These are phyloP conservation scores for Anas platyrhynchos DNA, from an alignment of 2,113 vertebrate species.

Conservation along the genomic window DNA sequence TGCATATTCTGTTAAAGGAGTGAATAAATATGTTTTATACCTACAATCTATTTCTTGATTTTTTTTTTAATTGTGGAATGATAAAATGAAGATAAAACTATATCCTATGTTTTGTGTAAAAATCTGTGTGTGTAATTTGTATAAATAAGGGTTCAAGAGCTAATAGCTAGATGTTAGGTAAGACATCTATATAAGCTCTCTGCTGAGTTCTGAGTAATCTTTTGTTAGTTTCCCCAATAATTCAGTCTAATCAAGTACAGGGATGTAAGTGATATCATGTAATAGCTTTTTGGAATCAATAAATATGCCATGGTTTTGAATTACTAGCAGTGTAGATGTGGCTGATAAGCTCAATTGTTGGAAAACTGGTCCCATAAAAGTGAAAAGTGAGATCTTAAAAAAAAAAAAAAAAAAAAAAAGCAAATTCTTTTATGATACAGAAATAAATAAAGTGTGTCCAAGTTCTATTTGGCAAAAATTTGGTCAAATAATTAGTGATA, in stretches of 20 bases:
- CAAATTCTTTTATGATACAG: neutral
- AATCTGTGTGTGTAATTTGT: neutral
- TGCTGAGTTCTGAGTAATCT: slow-evolving; percentile 44
- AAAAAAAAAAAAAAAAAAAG: slow-evolving; percentile 14
- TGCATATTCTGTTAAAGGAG: neutral
- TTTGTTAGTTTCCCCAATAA: slow-evolving; percentile 39
- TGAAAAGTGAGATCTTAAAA: slow-evolving; percentile 32
- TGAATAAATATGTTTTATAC: neutral
- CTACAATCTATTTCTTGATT: neutral
- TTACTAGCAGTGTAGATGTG: slow-evolving; percentile 46
- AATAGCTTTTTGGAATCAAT: slow-evolving; percentile 68
- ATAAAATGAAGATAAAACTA: neutral
- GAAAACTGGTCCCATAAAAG: slow-evolving; percentile 52
- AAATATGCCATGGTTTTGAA: slow-evolving; percentile 59
- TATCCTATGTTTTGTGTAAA: neutral
- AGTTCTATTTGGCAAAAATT: neutral
- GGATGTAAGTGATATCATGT: slow-evolving; percentile 23
- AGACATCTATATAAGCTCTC: slow-evolving; percentile 21
- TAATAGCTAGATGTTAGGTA: neutral
- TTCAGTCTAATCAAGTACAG: slow-evolving; percentile 55
- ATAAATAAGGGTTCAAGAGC: slow-evolving; percentile 18
- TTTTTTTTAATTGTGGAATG: neutral
- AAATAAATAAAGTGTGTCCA: slow-evolving; percentile 7
- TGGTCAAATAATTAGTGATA: neutral
- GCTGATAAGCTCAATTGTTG: slow-evolving; percentile 52